Conservation (phyloP, 2,888 invertebrate species). For the Chymomyza fuscimana region DNA sequence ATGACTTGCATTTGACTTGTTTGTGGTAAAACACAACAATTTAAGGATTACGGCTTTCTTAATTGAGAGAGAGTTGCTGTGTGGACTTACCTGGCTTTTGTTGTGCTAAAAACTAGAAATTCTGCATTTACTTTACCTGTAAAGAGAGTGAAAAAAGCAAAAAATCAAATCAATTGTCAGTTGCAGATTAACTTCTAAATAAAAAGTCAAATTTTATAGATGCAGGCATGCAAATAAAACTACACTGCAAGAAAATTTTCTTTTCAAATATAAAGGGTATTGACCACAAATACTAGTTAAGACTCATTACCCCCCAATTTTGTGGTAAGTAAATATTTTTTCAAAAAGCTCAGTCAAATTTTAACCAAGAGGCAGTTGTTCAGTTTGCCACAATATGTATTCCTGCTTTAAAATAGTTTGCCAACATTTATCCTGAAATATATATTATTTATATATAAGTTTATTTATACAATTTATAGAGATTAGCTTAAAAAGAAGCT, state of each 20-base stretch:
- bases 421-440: too few relatives aligned
- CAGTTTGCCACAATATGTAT: too few relatives aligned
- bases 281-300: too few relatives aligned
- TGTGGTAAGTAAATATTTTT: too few relatives aligned
- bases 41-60: conserved; percentile 1
- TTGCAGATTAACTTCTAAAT: conserved; percentile 8
- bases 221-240: conserved; percentile 54
- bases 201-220: conserved; percentile 25
- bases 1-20: conserved; percentile 2
- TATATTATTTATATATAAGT: too few relatives aligned
- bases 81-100: conserved; percentile 55
- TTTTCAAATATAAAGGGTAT: too few relatives aligned
- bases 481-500: too few relatives aligned
- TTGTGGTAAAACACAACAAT: conserved; percentile 8
- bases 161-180: conserved; percentile 10
- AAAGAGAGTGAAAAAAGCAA: conserved; percentile 25
- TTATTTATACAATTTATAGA: too few relatives aligned
- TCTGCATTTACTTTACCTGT: conserved; percentile 64
- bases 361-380: too few relatives aligned
- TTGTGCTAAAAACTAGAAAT: conserved; percentile 20
- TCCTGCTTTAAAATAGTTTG: too few relatives aligned
- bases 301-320: too few relatives aligned
- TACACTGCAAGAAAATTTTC: background rate
- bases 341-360: too few relatives aligned
- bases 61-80: conserved; percentile 6